Evolutionary conservation across 2,888 invertebrate genomes (phyloP), one percentile per base, ranked within the genome.

Genomic region (Drosophila prolongata): DNA sequence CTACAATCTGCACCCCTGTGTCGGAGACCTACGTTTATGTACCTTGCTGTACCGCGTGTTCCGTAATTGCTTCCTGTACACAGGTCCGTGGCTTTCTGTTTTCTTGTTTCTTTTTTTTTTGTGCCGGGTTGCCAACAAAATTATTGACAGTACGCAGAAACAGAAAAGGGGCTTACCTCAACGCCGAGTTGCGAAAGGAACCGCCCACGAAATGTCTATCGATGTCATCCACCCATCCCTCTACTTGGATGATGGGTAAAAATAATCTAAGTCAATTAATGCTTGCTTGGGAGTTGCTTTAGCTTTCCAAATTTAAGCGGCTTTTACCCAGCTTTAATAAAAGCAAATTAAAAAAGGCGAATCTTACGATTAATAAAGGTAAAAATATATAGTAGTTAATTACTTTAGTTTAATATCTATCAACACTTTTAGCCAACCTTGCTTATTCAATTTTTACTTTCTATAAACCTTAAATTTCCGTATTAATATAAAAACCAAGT

Each of bases 1-100:
- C n/a, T 11, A 4, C 24, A 13, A 61, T 64, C 47, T 47, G 5
- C 24, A 42, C 8, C 34, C 10, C 34, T 47, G 38, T 5, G 6
- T 19, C 10, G 11, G n/a, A 19, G 44, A 24, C 52, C 27, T 46
- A 65, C 19, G 11, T 24, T 46, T 53, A n/a, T 46, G 68, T 68
- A 27, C 68, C 34, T 10, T 19, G 27, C 44, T 57, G 47, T 56
- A 50, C 54, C 46, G 24, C 79, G 58, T 69, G 66, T 67, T 60
- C 75, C 78, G 71, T 84, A 84, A 84, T 81, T 81, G 79, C 74
- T 81, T 76, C 81, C 85, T 74, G 55, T 54, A 69, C 74, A 71
- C 47, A 67, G 52, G 57, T 52, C 46, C 61, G 61, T 47, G 62
- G 60, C 61, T 62, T 58, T 56, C 44, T 47, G 56, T 55, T 58